Base-by-base conservation (phyloP, 2,888 invertebrate species). In the Hesperia comma region DNA sequence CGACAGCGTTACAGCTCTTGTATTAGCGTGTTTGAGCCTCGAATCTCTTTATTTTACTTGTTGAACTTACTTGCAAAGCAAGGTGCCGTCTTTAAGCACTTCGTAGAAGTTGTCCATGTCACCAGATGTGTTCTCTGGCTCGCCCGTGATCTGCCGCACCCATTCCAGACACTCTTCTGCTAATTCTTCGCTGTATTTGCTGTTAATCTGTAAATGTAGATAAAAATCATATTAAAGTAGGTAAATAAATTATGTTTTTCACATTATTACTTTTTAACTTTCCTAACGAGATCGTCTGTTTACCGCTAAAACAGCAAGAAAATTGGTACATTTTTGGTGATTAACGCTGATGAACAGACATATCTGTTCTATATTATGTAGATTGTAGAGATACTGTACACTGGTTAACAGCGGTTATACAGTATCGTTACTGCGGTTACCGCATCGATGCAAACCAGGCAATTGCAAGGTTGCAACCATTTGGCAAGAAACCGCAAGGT, bases 161-260 rank as follows among this genome's bases (percentile, higher is more conserved):
- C 99, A 99, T 92, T 96, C 96, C 82, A 99, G 89, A 75, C 96
- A 96, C 93, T 99, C 98, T 77, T 95, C 95, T 2, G 99, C 99
- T 72, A 98, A 94, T 80, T 97, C 97, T 81, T 97, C 97, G 88
- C 98, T 99, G 94, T 99, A 99, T 94, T 99, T 99, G 87, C 98
- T 97, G 89, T 98, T 98, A 78, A 99, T 98, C 99, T 99, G 93
- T 14, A 95, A 95, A 77, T 6, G 67, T 63, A 53, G 7, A 17
- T 32, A 19, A 10, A 14, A 21, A 6, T 51, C 14, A 57, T 6
- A 14, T 26, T 14, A 53, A 17, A n/a, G n/a, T n/a, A n/a, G n/a
- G n/a, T n/a, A n/a, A n/a, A n/a, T n/a, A n/a, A n/a, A n/a, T n/a
- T n/a, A n/a, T n/a, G n/a, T n/a, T n/a, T n/a, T n/a, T n/a, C n/a